Evolutionary conservation across 1,140 invertebrate genomes (phyloP).

Genomic region (Melipona quadrifasciata): DNA sequence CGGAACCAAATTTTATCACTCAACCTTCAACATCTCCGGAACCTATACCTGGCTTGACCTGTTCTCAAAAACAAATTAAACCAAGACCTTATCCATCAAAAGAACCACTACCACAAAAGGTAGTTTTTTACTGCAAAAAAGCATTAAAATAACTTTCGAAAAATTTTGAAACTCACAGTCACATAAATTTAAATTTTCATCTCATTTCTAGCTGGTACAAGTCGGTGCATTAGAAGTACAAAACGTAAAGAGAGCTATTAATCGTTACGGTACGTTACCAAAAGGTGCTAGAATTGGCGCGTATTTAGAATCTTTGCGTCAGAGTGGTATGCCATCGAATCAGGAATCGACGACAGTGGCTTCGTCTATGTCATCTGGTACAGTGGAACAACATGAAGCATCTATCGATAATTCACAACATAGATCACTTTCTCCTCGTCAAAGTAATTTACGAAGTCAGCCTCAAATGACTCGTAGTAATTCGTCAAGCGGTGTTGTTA

Average conservation of each 20-base stretch:
- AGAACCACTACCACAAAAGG: constrained; percentile 79
- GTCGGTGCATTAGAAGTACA: constrained; percentile 97
- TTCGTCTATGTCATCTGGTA: constrained; percentile 67
- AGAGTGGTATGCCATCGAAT: constrained; percentile 85
- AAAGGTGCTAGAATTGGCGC: constrained; percentile 97
- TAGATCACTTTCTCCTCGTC: constrained; percentile 82
- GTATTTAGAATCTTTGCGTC: constrained; percentile 94
- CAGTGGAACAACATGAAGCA: constrained; percentile 68
- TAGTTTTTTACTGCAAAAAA: constrained; percentile 52
- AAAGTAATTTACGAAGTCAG: constrained; percentile 85
- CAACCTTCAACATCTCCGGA: constrained; percentile 79
- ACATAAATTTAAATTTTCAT: not conserved
- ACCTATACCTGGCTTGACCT: constrained; percentile 71
- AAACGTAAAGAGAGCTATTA: constrained; percentile 97
- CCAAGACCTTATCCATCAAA: constrained; percentile 77
- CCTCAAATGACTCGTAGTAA: constrained; percentile 93
- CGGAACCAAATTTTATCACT: constrained; percentile 75
- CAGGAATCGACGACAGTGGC: constrained; percentile 77
- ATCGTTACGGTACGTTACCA: constrained; percentile 97
- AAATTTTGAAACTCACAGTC: not conserved
- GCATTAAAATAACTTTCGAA: not conserved
- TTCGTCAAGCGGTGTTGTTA: constrained; percentile 90
- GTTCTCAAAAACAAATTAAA: constrained; percentile 79
- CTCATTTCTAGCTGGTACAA: constrained; percentile 83
- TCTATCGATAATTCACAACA: constrained; percentile 73